phyloP scores from a whole-genome alignment of 2,888 invertebrate genomes.

The Pseudeuparius sepicola region DNA sequence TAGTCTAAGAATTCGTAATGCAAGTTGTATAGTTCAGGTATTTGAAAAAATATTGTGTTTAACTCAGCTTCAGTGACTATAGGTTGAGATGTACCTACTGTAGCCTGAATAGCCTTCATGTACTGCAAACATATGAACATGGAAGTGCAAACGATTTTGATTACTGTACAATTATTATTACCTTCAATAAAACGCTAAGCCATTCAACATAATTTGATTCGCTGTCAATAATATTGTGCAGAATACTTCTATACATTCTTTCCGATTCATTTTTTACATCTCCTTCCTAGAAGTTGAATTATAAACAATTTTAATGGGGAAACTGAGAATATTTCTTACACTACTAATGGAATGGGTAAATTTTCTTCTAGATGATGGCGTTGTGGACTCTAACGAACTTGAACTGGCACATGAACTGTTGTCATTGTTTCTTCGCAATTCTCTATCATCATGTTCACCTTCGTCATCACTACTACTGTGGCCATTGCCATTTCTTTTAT shows the following conservation, averaged over 20 bases:
- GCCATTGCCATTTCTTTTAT: constrained; percentile 30
- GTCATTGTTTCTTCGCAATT: constrained; percentile 36
- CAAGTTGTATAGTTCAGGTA: constrained; percentile 74
- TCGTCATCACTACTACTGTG: constrained; percentile 39
- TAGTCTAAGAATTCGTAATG: constrained; percentile 77
- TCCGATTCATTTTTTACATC: constrained; percentile 56
- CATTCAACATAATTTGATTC: constrained; percentile 86
- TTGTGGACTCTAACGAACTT: constrained; percentile 42
- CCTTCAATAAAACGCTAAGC: constrained; percentile 79
- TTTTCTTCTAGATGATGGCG: constrained; percentile 39
- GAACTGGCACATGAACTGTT: constrained; percentile 41
- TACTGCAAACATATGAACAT: constrained; percentile 53
- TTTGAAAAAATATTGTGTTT: constrained; percentile 85
- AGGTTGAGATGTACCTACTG: constrained; percentile 77
- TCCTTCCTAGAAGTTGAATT: constrained; percentile 31
- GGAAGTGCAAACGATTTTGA: too few relatives aligned
- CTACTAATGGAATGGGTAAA: too few relatives aligned
- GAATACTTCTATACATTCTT: constrained; percentile 80
- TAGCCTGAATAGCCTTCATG: constrained; percentile 84
- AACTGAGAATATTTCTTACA: too few relatives aligned
- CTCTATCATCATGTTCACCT: constrained; percentile 38
- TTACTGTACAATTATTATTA: too few relatives aligned
- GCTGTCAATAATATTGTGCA: constrained; percentile 83
- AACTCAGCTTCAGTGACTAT: constrained; percentile 83
- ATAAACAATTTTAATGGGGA: too few relatives aligned